Conservation (phyloP, 2,797 vertebrate species). For the Leuciscus waleckii region DNA sequence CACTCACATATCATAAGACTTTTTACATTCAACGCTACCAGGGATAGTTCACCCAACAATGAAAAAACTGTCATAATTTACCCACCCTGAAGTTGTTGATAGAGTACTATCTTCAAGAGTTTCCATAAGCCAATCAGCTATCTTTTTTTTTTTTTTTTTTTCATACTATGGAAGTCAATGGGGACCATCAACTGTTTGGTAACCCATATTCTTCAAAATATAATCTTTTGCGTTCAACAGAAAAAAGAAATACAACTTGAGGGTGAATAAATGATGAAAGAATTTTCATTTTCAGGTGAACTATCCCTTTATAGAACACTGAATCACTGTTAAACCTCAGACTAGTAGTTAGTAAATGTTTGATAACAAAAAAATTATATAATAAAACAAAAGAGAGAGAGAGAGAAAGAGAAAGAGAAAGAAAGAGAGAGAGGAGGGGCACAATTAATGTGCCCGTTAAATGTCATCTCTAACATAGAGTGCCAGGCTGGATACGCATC, state of each 20-base stretch:
- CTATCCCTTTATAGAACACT: slow-evolving; percentile 6
- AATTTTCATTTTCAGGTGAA: neutral
- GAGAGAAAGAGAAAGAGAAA: too few relatives aligned
- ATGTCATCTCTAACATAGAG: slow-evolving; percentile 78
- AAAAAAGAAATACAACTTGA: neutral
- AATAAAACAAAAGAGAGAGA: neutral
- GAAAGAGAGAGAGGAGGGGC: slow-evolving; percentile 59
- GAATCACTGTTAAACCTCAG: slow-evolving; percentile 26
- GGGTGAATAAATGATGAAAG: neutral
- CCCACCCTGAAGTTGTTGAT: neutral
- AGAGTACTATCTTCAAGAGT: too few relatives aligned
- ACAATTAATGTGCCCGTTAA: slow-evolving; percentile 71
- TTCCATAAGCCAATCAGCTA: too few relatives aligned
- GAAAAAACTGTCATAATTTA: neutral
- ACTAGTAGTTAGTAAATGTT: slow-evolving; percentile 6
- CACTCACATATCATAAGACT: slow-evolving; percentile 27
- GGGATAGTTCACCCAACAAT: neutral
- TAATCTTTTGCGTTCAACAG: neutral
- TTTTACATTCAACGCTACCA: slow-evolving; percentile 26
- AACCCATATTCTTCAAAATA: neutral
- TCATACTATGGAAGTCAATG: too few relatives aligned
- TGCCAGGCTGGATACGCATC: slow-evolving; percentile 64
- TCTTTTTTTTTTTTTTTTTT: too few relatives aligned
- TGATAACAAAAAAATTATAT: slow-evolving; percentile 13
- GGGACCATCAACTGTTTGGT: neutral